These are phyloP conservation scores for Aphelocoma coerulescens DNA, from an alignment of 2,113 vertebrate genomes.

Conservation along the genomic window DNA sequence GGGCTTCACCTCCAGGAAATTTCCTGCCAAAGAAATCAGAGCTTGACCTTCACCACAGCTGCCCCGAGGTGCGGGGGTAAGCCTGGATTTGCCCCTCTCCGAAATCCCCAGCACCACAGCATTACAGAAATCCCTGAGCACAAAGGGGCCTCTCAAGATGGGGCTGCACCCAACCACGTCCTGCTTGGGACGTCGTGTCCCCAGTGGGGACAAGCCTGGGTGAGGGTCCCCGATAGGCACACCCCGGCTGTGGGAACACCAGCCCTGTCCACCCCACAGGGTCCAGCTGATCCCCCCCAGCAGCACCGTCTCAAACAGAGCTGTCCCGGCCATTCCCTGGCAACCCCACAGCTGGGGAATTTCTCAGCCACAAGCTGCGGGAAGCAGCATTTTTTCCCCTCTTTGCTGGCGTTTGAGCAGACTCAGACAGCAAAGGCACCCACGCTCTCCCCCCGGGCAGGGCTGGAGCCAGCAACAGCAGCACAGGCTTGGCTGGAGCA, in stretches of 20 bases:
- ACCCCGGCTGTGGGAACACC: fast-evolving
- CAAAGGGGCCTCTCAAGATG: background rate
- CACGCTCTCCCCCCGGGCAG: background rate
- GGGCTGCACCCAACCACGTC: fast-evolving
- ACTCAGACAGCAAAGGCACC: background rate
- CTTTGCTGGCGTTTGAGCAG: background rate
- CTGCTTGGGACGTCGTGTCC: background rate
- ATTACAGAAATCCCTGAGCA: background rate
- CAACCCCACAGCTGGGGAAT: background rate
- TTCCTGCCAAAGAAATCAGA: background rate
- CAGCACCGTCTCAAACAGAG: fast-evolving
- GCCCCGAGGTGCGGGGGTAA: background rate
- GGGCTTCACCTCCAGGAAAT: background rate
- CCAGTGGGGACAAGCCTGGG: fast-evolving
- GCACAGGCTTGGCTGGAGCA: constrained; percentile 30
- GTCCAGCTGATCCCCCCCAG: background rate
- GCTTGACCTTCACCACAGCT: fast-evolving
- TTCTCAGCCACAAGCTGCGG: background rate
- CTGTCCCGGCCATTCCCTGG: background rate
- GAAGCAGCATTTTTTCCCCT: background rate
- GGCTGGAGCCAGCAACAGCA: constrained; percentile 35
- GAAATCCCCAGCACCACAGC: fast-evolving
- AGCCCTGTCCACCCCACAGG: fast-evolving
- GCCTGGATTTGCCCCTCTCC: background rate
- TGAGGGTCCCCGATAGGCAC: fast-evolving